These are phyloP conservation scores for Malurus alboscapulatus DNA, from an alignment of 2,113 vertebrate species.

Conservation along the genomic window DNA sequence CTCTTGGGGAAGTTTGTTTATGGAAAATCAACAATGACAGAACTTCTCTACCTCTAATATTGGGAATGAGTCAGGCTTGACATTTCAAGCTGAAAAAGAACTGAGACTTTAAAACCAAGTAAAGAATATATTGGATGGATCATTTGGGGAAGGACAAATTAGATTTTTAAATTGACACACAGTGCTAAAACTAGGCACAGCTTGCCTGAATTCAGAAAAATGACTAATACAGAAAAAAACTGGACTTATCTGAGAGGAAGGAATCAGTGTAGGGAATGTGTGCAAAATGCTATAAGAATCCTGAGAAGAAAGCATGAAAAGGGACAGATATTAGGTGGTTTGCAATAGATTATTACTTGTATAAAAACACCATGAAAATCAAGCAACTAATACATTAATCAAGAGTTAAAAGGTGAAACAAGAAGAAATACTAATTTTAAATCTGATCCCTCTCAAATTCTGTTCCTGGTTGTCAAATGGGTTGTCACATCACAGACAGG, in stretches of 20 bases:
- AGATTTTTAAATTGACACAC: conserved; percentile 9
- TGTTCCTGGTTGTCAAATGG: background rate
- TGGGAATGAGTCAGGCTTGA: conserved; percentile 35
- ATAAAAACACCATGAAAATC: background rate
- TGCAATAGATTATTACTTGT: background rate
- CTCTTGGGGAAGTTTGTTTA: background rate
- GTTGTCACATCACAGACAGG: background rate
- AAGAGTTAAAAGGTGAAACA: background rate
- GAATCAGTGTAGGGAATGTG: background rate
- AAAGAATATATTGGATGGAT: conserved; percentile 26
- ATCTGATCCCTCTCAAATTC: background rate
- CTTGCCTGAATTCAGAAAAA: conserved; percentile 27
- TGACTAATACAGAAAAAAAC: conserved; percentile 45
- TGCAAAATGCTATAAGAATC: background rate
- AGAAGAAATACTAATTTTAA: background rate
- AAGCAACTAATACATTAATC: background rate
- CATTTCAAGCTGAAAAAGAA: conserved; percentile 20
- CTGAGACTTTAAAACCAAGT: conserved; percentile 1
- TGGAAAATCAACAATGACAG: conserved; percentile 3
- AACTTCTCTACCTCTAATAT: background rate
- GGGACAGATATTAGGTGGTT: background rate
- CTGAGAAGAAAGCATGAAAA: background rate
- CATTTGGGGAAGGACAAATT: conserved; percentile 2
- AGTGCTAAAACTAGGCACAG: conserved; percentile 33
- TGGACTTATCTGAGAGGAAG: background rate